A percentile compares a stretch with the other conserved stretches of the same genome.
Evolutionary conservation across 2,113 vertebrate genomes (phyloP).

Genomic region (Brevimyrus niger): DNA sequence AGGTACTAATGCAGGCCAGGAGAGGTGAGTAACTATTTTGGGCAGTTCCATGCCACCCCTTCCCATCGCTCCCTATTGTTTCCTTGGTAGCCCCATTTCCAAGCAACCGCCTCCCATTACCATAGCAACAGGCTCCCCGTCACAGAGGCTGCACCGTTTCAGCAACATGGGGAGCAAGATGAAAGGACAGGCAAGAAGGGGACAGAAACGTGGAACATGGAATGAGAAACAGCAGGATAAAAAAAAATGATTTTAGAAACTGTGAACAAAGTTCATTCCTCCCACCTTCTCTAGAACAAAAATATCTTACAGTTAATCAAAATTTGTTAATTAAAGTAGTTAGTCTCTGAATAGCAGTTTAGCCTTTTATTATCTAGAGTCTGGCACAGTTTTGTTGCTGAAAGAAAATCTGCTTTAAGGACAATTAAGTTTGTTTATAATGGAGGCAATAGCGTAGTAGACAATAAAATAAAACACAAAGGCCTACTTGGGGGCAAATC

Average conservation of each 20-base stretch:
- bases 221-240: neutral
- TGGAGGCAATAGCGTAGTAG: neutral
- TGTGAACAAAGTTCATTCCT: neutral
- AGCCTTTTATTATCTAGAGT: neutral
- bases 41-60: constrained; percentile 20
- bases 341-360: neutral
- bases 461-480: neutral
- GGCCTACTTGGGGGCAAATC: neutral
- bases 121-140: constrained; percentile 55
- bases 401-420: neutral
- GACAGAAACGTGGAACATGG: neutral
- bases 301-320: constrained; percentile 21
- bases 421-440: neutral
- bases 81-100: constrained; percentile 39
- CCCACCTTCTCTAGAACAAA: neutral
- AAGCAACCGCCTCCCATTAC: constrained; percentile 63
- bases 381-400: neutral
- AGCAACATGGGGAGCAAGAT: constrained; percentile 16
- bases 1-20: constrained; percentile 8
- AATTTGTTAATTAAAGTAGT: neutral
- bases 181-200: neutral
- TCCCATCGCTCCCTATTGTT: constrained; percentile 44
- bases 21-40: constrained; percentile 45
- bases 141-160: constrained; percentile 12
- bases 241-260: neutral